Evolutionary conservation across 1,140 invertebrate species (phyloP).

Genomic region (Colletes gigas): DNA sequence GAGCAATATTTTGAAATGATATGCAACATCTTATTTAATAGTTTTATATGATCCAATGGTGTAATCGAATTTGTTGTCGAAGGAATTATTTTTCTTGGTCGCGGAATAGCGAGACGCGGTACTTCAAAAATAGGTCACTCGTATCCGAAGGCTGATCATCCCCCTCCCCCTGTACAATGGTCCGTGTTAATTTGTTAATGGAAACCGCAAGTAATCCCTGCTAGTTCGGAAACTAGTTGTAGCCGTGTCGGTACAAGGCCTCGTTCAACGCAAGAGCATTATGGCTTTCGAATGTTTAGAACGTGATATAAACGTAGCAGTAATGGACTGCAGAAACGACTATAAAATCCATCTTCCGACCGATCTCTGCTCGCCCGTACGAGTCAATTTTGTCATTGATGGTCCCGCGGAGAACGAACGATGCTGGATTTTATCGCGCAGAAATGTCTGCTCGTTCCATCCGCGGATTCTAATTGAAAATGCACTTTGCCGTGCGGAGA

Average conservation of each 20-base stretch:
- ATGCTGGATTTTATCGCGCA: neutral
- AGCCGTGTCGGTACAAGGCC: slow-evolving; percentile 72
- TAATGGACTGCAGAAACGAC: slow-evolving; percentile 81
- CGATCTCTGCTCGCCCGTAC: slow-evolving; percentile 15
- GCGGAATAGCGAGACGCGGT: neutral
- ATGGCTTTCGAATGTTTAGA: slow-evolving; percentile 79
- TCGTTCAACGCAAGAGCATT: slow-evolving; percentile 74
- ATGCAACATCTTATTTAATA: too few species aligned
- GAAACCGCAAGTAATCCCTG: slow-evolving; percentile 75
- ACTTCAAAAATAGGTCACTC: slow-evolving; percentile 31
- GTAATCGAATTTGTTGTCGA: too few species aligned
- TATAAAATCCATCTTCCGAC: slow-evolving; percentile 68
- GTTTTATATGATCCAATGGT: too few species aligned
- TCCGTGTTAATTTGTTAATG: slow-evolving; percentile 60
- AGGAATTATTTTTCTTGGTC: neutral
- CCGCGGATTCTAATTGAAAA: too few species aligned
- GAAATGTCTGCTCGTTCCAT: neutral
- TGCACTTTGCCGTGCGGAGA: too few species aligned
- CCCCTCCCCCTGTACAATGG: slow-evolving; percentile 40
- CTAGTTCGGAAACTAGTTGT: slow-evolving; percentile 68
- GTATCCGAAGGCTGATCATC: slow-evolving; percentile 32
- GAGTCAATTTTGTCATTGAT: slow-evolving; percentile 51
- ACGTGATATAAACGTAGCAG: slow-evolving; percentile 79
- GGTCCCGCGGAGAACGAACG: slow-evolving; percentile 16
- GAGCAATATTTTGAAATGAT: too few species aligned